Evolutionary conservation across 2,797 vertebrate species (phyloP), one percentile per base, ranked within the genome.

Genomic region (Bradypodion pumilum): DNA sequence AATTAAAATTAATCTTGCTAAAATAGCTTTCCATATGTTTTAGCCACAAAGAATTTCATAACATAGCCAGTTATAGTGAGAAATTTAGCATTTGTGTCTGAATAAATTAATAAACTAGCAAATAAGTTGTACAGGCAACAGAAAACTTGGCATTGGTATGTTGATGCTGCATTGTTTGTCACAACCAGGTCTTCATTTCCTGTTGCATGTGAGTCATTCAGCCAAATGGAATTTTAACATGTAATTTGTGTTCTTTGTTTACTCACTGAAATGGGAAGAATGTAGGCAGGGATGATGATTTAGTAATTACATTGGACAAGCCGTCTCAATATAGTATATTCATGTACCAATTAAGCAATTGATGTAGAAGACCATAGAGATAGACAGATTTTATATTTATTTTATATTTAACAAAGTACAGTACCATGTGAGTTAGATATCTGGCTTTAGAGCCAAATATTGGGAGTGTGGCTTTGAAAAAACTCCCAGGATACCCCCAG

Each of bases 1-100:
- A n/a, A n/a, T n/a, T n/a, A n/a, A n/a, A n/a, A n/a, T n/a, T n/a
- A 75, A 87, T 85, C 60, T 74, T 40, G 56, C 87, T 87, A 46
- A 78, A 86, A 84, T 29, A 46, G 29, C 70, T 29, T 46, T 59
- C 21, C 12, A 65, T 75, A 59, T 23, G 0, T 5, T 35, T 10
- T 37, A 68, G 27, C 75, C 81, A 25, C 72, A 23, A 59, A 85
- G 37, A 62, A 73, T 32, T n/a, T 8, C 0, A n/a, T 73, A 76
- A 7, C 10, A 12, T 81, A 72, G 9, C 1, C 7, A 70, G 0
- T 25, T 40, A 5, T 4, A 21, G 8, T 19, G 29, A 49, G 70
- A 3, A 56, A 1, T 49, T 6, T 74, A 0, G 0, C 2, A 1
- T 82, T 87, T 77, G 13, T 15, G 7, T 76, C 5, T 29, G 40